These are phyloP conservation scores for Epirrita christyi DNA, from an alignment of 2,888 invertebrate genomes.

Conservation along the genomic window DNA sequence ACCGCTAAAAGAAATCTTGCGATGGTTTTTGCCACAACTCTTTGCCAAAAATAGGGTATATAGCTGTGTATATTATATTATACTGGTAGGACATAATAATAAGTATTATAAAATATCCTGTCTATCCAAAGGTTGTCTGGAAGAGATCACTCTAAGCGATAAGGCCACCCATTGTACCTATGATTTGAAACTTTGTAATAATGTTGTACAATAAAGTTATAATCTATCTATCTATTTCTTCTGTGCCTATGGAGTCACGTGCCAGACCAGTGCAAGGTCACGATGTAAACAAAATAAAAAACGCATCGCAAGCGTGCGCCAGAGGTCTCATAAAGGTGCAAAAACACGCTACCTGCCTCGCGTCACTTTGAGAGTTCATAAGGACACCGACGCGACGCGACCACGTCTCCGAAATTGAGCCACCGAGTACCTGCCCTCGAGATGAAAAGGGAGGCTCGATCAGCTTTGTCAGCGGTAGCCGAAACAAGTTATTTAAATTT, in stretches of 20 bases:
- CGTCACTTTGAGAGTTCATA: constrained; percentile 60
- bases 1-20: constrained; percentile 24
- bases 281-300: constrained; percentile 62
- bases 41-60: no score
- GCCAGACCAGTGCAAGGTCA: constrained; percentile 62
- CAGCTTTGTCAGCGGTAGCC: constrained; percentile 74
- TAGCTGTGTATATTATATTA: no score
- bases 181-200: no score
- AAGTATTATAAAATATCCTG: no score
- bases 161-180: no score
- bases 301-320: constrained; percentile 31
- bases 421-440: constrained; percentile 41
- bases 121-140: no score
- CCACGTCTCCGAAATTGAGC: constrained; percentile 54
- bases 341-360: constrained; percentile 77
- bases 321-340: constrained; percentile 64
- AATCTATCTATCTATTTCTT: no score
- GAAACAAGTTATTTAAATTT: constrained; percentile 81
- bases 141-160: no score
- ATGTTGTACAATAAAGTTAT: no score
- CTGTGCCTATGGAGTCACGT: constrained; percentile 48
- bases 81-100: no score
- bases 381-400: constrained; percentile 53
- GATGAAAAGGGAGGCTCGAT: constrained; percentile 62
- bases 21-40: constrained; percentile 25